Conservation (phyloP, 2,888 invertebrate genomes). For the Caradrina clavipalpis region DNA sequence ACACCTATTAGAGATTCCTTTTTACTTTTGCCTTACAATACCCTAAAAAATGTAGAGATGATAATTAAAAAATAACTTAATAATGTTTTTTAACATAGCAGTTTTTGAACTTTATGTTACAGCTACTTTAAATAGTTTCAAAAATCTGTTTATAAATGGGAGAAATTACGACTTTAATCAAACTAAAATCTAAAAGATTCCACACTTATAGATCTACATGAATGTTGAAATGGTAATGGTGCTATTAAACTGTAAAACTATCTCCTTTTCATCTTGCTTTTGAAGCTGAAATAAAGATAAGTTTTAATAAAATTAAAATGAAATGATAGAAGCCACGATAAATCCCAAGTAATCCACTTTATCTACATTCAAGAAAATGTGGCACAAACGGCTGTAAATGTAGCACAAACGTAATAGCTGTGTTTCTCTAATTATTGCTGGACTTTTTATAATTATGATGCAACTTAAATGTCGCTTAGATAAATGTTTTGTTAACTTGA, state of each 20-base stretch:
- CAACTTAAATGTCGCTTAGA: too few species aligned
- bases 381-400: not conserved
- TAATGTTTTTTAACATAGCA: too few species aligned
- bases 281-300: not conserved
- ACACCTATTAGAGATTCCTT: too few species aligned
- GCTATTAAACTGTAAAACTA: too few species aligned
- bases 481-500: not conserved
- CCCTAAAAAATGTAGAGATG: too few species aligned
- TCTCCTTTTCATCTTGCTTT: not conserved
- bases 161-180: not conserved
- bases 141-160: too few species aligned
- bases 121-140: too few species aligned
- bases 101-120: too few species aligned
- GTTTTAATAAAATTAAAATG: not conserved
- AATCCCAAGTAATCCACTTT: constrained; percentile 4
- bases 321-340: constrained; percentile 4
- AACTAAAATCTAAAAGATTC: too few species aligned
- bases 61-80: too few species aligned
- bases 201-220: not conserved
- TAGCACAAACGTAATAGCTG: not conserved
- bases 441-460: not conserved
- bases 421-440: not conserved
- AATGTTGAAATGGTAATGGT: not conserved
- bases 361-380: not conserved
- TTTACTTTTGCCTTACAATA: too few species aligned